phyloP scores from a whole-genome alignment of 1,140 invertebrate genomes.

The Ceratosolen fusciceps region DNA sequence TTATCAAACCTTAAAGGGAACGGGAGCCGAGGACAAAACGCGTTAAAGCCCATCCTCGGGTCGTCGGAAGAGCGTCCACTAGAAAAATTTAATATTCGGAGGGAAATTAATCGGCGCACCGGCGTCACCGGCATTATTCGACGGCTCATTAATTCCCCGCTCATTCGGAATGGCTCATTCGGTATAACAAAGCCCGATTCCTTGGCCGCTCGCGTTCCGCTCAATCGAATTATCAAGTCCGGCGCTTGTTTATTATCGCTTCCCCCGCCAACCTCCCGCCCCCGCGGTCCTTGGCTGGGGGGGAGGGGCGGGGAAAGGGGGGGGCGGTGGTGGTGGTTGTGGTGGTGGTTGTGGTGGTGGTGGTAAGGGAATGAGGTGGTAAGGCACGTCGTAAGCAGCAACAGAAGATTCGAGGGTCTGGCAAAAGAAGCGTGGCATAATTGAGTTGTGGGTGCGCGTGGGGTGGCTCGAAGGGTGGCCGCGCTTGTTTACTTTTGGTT shows the following conservation, averaged over 20 bases:
- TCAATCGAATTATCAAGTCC: slow-evolving; percentile 10
- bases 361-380: neutral
- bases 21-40: too few relatives aligned
- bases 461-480: too few relatives aligned
- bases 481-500: slow-evolving; percentile 43
- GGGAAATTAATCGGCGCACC: slow-evolving; percentile 27
- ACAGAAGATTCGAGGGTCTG: too few relatives aligned
- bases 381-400: too few relatives aligned
- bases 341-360: neutral
- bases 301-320: neutral
- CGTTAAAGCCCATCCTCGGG: neutral
- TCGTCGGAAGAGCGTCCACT: too few relatives aligned
- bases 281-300: neutral
- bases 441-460: neutral
- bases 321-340: neutral
- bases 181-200: slow-evolving; percentile 32
- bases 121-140: neutral
- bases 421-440: too few relatives aligned
- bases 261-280: neutral
- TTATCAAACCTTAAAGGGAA: too few relatives aligned
- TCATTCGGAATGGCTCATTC: neutral
- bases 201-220: neutral
- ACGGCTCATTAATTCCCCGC: neutral
- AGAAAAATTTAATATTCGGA: slow-evolving; percentile 28
- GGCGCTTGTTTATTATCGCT: slow-evolving; percentile 7